phyloP scores from a whole-genome alignment of 1,140 invertebrate species.

The Zelostemma sp. region DNA sequence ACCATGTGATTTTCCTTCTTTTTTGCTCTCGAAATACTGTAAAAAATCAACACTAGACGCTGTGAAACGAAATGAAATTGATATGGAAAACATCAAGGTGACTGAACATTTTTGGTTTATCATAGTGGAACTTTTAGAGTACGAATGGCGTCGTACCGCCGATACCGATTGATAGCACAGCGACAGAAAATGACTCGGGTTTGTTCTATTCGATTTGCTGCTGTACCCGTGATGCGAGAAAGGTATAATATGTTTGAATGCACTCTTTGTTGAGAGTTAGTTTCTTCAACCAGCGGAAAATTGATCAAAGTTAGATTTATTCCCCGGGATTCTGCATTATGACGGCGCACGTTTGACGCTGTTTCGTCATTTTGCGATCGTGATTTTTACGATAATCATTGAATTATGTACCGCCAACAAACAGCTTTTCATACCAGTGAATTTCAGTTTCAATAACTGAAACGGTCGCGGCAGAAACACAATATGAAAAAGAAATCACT shows the following conservation, averaged over 20 bases:
- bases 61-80: too few species aligned
- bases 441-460: too few species aligned
- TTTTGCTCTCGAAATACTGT: too few species aligned
- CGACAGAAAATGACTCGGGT: conserved; percentile 19
- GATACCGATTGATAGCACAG: conserved; percentile 43
- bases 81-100: too few species aligned
- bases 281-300: conserved; percentile 32
- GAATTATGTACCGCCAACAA: too few species aligned
- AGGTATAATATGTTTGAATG: conserved; percentile 30
- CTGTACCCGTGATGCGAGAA: conserved; percentile 16
- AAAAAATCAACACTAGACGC: too few species aligned
- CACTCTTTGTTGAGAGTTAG: conserved; percentile 20
- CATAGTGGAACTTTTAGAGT: too few species aligned
- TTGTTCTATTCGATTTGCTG: conserved; percentile 23
- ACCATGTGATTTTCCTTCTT: too few species aligned
- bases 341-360: neutral
- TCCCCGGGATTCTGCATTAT: conserved; percentile 29
- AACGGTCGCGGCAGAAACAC: too few species aligned
- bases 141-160: conserved; percentile 31
- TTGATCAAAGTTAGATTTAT: conserved; percentile 47
- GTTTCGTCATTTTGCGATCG: neutral
- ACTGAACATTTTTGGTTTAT: too few species aligned
- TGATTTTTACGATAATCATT: neutral
- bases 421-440: too few species aligned
- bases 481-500: too few species aligned